Conservation (phyloP, 1,140 invertebrate genomes). For the Drosophila dunni region DNA sequence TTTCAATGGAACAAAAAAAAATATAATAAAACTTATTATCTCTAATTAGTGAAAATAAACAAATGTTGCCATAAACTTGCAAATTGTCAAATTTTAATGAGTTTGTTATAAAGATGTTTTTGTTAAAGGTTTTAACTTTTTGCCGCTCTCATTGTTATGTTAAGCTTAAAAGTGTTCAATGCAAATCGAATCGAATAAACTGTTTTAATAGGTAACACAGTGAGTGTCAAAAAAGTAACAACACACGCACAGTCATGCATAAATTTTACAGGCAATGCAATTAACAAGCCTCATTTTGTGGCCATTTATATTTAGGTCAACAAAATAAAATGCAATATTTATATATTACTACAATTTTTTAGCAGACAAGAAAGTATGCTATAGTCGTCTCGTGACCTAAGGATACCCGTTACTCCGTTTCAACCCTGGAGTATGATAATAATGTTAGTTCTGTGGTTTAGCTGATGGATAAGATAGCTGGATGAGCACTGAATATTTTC, state of each 20-base stretch:
- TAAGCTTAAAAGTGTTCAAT: neutral
- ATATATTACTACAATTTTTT: no score
- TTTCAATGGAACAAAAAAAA: no score
- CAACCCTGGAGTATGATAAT: no score
- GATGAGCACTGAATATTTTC: no score
- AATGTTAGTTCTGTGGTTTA: no score
- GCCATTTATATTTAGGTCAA: constrained; percentile 6
- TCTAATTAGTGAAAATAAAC: constrained; percentile 12
- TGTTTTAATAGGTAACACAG: neutral
- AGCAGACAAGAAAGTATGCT: neutral
- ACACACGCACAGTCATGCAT: neutral
- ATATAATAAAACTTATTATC: neutral
- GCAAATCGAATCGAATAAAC: constrained; percentile 5
- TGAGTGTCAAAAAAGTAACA: neutral
- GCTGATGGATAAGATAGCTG: no score
- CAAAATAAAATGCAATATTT: neutral
- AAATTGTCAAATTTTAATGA: constrained; percentile 36
- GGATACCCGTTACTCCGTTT: no score
- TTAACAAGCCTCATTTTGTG: constrained; percentile 7
- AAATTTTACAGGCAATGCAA: constrained; percentile 4
- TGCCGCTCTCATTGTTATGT: neutral
- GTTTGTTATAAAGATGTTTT: constrained; percentile 16
- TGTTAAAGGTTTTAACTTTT: neutral
- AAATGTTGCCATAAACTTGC: constrained; percentile 1
- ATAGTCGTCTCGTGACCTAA: no score